Percentiles rank a stretch among this genome's conserved stretches.
phyloP scores from a whole-genome alignment of 2,888 invertebrate genomes.

The Acleris sparsana region DNA sequence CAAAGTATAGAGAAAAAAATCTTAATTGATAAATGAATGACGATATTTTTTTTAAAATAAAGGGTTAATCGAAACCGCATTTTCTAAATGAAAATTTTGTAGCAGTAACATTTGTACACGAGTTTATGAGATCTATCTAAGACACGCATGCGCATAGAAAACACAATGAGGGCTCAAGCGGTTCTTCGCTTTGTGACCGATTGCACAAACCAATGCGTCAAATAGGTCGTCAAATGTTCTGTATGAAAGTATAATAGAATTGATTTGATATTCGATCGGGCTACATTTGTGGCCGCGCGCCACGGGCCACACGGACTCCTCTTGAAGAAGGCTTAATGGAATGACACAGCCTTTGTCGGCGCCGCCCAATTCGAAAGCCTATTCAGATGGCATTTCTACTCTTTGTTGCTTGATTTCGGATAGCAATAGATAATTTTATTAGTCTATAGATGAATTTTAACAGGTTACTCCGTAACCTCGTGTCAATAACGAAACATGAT shows the following conservation, averaged over 20 bases:
- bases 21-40: too few relatives aligned
- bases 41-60: background rate
- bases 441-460: slow-evolving; percentile 74
- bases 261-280: slow-evolving; percentile 78
- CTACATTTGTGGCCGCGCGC: slow-evolving; percentile 58
- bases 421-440: slow-evolving; percentile 82
- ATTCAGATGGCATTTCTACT: slow-evolving; percentile 82
- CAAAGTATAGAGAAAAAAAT: too few relatives aligned
- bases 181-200: slow-evolving; percentile 23
- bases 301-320: slow-evolving; percentile 76
- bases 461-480: slow-evolving; percentile 64
- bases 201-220: slow-evolving; percentile 36
- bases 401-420: slow-evolving; percentile 82
- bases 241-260: slow-evolving; percentile 59
- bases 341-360: slow-evolving; percentile 81
- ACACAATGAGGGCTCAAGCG: slow-evolving; percentile 14
- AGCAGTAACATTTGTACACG: too few relatives aligned
- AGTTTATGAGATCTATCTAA: background rate
- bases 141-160: slow-evolving; percentile 16
- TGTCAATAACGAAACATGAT: slow-evolving; percentile 58
- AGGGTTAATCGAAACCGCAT: background rate
- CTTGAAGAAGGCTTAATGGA: slow-evolving; percentile 82
- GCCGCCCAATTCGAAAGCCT: slow-evolving; percentile 83
- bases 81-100: background rate
- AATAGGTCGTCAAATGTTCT: slow-evolving; percentile 35